Conservation (phyloP, 2,797 vertebrate species). For the Petrocephalus sullivani region DNA sequence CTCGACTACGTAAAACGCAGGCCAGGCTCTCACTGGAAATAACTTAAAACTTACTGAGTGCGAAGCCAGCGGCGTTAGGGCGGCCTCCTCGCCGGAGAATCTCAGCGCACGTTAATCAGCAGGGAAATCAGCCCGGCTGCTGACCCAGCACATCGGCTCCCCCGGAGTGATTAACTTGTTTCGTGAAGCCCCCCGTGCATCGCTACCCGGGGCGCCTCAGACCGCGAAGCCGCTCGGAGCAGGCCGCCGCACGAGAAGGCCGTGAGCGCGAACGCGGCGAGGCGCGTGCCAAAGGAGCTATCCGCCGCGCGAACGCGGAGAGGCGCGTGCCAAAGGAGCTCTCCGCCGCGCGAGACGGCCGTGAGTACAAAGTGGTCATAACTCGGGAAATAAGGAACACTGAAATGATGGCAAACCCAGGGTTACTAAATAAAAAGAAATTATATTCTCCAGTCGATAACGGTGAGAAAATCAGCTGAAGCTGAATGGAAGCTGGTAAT, state of each 20-base stretch:
- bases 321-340: background rate
- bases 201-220: background rate
- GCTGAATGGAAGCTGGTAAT: background rate
- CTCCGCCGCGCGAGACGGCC: background rate
- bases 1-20: background rate
- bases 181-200: background rate
- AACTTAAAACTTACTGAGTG: background rate
- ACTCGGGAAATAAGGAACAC: background rate
- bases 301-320: background rate
- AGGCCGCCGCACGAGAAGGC: background rate
- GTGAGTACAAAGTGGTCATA: background rate
- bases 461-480: background rate
- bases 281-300: background rate
- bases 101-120: slow-evolving; percentile 46
- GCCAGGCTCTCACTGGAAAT: background rate
- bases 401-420: background rate
- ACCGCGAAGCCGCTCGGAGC: background rate
- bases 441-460: background rate
- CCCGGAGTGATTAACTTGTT: slow-evolving; percentile 41
- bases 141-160: slow-evolving; percentile 36
- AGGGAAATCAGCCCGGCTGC: slow-evolving; percentile 36
- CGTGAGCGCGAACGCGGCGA: background rate
- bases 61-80: background rate
- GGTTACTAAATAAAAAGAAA: background rate
- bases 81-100: slow-evolving; percentile 18